Conservation (phyloP, 1,140 invertebrate genomes). For the Eupeodes corollae region DNA sequence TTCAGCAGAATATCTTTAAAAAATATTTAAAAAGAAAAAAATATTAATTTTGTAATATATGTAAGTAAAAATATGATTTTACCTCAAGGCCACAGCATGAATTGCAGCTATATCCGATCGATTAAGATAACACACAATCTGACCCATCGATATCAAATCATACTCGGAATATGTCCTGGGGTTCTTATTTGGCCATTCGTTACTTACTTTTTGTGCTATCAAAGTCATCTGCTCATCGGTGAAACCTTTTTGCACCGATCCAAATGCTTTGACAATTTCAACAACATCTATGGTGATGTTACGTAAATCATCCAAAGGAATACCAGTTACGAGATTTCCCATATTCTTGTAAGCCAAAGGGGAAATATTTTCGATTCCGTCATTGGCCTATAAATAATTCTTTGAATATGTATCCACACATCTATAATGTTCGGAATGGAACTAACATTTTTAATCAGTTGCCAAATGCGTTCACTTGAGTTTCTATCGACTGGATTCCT, state of each 20-base stretch:
- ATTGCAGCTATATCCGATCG: slow-evolving; percentile 6
- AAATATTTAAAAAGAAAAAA: not conserved
- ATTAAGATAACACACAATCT: slow-evolving; percentile 10
- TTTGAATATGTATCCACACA: not conserved
- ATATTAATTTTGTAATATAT: not conserved
- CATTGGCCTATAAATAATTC: not conserved
- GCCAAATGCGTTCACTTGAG: not conserved
- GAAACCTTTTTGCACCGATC: slow-evolving; percentile 4
- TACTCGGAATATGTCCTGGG: slow-evolving; percentile 11
- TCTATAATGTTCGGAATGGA: not conserved
- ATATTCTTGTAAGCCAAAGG: slow-evolving; percentile 3
- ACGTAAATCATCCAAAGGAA: slow-evolving; percentile 4
- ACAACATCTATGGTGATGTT: slow-evolving; percentile 10
- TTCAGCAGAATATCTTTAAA: slow-evolving; percentile 5
- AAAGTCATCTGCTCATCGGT: slow-evolving; percentile 5
- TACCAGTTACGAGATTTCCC: slow-evolving; percentile 4
- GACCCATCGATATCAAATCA: slow-evolving; percentile 8
- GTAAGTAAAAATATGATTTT: not conserved
- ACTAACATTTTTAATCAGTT: not conserved
- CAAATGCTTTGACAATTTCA: slow-evolving; percentile 8
- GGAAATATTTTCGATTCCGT: slow-evolving; percentile 6
- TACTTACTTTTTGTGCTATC: slow-evolving; percentile 7
- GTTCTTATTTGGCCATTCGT: slow-evolving; percentile 9
- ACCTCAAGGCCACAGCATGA: slow-evolving; percentile 10
- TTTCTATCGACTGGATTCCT: not conserved